Conservation (phyloP, 2,888 invertebrate species). For the Pollenia labialis region DNA sequence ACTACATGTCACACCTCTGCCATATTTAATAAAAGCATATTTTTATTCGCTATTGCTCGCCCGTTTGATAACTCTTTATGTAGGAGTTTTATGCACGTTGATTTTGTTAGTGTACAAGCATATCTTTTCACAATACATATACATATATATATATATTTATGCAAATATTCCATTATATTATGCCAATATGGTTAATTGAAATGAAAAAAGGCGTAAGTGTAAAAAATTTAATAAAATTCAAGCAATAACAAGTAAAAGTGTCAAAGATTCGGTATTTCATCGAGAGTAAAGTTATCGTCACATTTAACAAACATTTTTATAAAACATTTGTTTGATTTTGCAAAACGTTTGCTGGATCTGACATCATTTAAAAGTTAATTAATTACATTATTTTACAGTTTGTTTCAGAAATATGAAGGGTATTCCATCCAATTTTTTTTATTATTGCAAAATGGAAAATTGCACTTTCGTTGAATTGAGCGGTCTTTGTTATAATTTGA, state of each 20-base stretch:
- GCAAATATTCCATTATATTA: neutral
- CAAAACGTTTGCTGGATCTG: too few relatives aligned
- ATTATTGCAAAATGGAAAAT: too few relatives aligned
- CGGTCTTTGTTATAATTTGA: too few relatives aligned
- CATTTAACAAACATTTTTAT: too few relatives aligned
- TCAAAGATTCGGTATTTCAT: too few relatives aligned
- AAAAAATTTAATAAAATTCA: neutral
- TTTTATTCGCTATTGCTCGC: slow-evolving; percentile 25
- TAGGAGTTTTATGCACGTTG: slow-evolving; percentile 53
- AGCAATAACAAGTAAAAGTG: neutral
- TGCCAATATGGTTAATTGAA: slow-evolving; percentile 25
- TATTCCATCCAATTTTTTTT: too few relatives aligned
- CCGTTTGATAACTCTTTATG: slow-evolving; percentile 35
- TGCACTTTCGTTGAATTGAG: too few relatives aligned
- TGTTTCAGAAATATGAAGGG: too few relatives aligned
- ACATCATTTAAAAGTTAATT: too few relatives aligned
- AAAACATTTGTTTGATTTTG: too few relatives aligned
- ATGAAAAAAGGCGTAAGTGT: neutral
- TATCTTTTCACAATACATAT: neutral
- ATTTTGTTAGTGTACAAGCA: slow-evolving; percentile 41
- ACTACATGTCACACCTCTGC: slow-evolving; percentile 38
- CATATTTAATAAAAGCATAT: slow-evolving; percentile 28
- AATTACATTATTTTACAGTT: too few relatives aligned
- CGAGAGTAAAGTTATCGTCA: too few relatives aligned
- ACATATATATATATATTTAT: neutral